Base-by-base conservation (phyloP, 2,113 vertebrate genomes). In the Hippocampus guttulatus region DNA sequence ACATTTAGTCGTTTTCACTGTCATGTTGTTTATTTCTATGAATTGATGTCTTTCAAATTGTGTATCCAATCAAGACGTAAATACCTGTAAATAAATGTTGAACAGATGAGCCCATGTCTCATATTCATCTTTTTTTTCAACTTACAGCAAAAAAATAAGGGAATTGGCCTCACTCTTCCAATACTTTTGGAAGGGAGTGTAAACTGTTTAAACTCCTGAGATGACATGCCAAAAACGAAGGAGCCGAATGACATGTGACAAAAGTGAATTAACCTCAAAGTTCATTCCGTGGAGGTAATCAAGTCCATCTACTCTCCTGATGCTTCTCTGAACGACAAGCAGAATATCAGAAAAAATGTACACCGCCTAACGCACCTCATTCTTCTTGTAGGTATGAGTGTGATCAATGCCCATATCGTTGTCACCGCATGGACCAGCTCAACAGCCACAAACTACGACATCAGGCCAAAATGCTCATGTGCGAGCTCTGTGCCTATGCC, bases 401-500 rank as follows among this genome's bases (percentile, higher is more conserved):
- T 86, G 95, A 95, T 85, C 94, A 96, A 88, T 99, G 97, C 62
- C 87, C 94, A 0, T 99, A 99, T 68, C 94, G 96, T 30, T 98
- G 96, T 75, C 95, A 98, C 80, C 96, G 97, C 12, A 93, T 94
- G 0, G 96, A 98, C 84, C 96, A 98, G 81, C 94, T 99, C 16
- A 98, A 94, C 76, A 98, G 97, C 90, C 97, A 99, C 87, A 99
- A 98, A 80, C 90, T 99, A 66, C 92, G 96, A 43, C 97, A 99
- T 87, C 95, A 98, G 81, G 93, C 93, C 64, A 98, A 99, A 80
- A 94, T 93, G 0, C 92, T 99, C 69, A 98, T 98, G 88, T 99
- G 97, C 0, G 97, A 98, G 83, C 93, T 97, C 78, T 99, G 97
- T 0, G 96, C 94, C 40, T 99, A 97, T 0, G 91, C 95, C 38